Percentiles rank a stretch among this genome's conserved stretches.
phyloP scores from a whole-genome alignment of 2,113 vertebrate genomes.

The Asarcornis scutulata region DNA sequence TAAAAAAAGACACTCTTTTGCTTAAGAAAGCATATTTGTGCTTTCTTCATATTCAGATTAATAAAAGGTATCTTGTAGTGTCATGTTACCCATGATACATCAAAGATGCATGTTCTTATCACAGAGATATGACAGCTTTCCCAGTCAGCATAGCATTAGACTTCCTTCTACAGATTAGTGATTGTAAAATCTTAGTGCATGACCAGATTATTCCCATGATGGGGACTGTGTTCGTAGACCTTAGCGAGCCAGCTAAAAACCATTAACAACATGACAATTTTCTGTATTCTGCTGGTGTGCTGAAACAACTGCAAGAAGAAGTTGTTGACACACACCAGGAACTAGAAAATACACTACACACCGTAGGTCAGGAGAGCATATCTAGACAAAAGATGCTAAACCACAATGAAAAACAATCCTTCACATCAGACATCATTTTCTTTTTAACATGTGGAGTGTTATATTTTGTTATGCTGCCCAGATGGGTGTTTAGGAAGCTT shows the following conservation, averaged over 20 bases:
- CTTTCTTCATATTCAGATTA: neutral
- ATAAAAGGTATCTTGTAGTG: neutral
- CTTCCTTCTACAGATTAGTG: neutral
- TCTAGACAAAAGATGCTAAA: conserved; percentile 1
- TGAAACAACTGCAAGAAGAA: neutral
- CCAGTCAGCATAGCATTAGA: neutral
- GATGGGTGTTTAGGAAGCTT: neutral
- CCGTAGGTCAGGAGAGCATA: neutral
- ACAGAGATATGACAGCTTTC: neutral
- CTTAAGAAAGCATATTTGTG: neutral
- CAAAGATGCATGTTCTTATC: neutral
- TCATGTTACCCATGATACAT: neutral
- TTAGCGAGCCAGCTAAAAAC: neutral
- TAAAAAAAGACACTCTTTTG: neutral
- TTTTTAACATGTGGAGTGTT: neutral
- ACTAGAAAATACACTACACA: neutral
- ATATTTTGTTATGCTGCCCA: neutral
- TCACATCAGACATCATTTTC: neutral
- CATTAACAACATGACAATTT: neutral
- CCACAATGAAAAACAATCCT: neutral
- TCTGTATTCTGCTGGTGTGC: neutral
- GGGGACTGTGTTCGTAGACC: neutral
- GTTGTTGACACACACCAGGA: neutral
- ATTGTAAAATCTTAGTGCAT: neutral
- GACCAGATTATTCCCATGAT: neutral